A percentile compares a stretch with the other conserved stretches of the same genome.
Conservation (phyloP, 2,797 vertebrate genomes). For the Enteromius radiatus region DNA sequence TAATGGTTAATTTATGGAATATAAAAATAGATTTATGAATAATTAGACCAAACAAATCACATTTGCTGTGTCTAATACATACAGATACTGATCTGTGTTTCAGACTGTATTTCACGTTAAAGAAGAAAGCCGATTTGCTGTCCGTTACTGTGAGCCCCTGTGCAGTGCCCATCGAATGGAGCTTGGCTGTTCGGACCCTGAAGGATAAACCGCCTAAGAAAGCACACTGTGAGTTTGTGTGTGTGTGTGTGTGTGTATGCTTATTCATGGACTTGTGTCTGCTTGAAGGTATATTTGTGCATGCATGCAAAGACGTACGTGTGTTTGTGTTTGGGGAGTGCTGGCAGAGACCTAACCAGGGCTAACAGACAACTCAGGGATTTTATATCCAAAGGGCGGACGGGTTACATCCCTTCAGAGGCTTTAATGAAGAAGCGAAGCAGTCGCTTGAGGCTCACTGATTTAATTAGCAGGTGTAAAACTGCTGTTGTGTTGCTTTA, state of each 20-base stretch:
- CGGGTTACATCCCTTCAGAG: conserved; percentile 35
- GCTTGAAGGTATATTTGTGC: conserved; percentile 26
- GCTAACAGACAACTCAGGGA: conserved; percentile 28
- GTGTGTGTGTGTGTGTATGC: conserved; percentile 14
- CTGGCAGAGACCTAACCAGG: neutral
- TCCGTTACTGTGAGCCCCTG: conserved; percentile 87
- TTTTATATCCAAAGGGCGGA: conserved; percentile 38
- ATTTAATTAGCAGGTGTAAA: conserved; percentile 52
- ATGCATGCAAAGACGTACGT: conserved; percentile 27
- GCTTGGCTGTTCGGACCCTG: conserved; percentile 73
- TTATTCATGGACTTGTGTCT: conserved; percentile 12
- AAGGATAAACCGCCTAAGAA: conserved; percentile 79
- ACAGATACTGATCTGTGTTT: conserved; percentile 41
- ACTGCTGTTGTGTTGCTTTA: conserved; percentile 49
- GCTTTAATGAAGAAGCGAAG: conserved; percentile 39
- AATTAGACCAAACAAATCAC: neutral
- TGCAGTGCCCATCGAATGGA: conserved; percentile 86
- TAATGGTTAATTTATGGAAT: neutral
- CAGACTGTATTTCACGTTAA: conserved; percentile 86
- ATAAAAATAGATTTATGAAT: neutral
- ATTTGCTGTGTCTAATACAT: neutral
- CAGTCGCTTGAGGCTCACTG: conserved; percentile 42
- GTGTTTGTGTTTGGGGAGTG: conserved; percentile 23
- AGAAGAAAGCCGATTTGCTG: conserved; percentile 78
- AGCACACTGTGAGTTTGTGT: conserved; percentile 76